Percentiles rank a stretch among this genome's conserved stretches.
Conservation (phyloP, 2,888 invertebrate genomes). For the Caenorhabditis doughertyi region DNA sequence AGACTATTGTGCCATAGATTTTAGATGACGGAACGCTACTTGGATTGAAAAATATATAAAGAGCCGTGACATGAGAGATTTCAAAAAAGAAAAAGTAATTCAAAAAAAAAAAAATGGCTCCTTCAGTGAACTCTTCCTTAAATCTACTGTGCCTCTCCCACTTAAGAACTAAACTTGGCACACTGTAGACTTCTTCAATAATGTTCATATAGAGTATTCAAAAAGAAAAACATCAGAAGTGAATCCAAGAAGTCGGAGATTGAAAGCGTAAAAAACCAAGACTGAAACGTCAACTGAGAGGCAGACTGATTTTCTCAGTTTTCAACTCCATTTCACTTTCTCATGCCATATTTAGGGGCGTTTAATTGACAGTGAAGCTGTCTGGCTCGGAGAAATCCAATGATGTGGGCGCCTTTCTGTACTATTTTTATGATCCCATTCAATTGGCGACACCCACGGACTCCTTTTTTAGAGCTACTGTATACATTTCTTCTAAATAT, state of each 20-base stretch:
- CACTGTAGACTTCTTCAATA: too few relatives aligned
- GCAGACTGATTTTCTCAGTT: conserved; percentile 18
- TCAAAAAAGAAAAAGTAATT: too few relatives aligned
- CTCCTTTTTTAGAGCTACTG: neutral
- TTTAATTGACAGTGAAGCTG: conserved; percentile 16
- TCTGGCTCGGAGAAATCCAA: neutral
- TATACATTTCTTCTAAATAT: neutral
- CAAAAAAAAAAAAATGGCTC: too few relatives aligned
- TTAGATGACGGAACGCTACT: too few relatives aligned
- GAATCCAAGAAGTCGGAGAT: neutral
- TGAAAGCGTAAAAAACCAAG: neutral
- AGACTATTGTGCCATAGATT: too few relatives aligned
- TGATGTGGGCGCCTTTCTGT: conserved; percentile 6
- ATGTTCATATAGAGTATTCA: too few relatives aligned
- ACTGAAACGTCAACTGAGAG: conserved; percentile 3
- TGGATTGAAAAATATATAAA: too few relatives aligned
- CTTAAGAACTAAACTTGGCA: too few relatives aligned
- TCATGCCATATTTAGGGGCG: conserved; percentile 22
- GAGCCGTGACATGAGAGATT: too few relatives aligned
- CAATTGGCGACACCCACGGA: conserved; percentile 1
- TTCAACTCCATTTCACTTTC: conserved; percentile 30
- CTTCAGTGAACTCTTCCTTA: too few relatives aligned
- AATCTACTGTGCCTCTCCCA: too few relatives aligned
- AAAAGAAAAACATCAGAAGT: neutral
- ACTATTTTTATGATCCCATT: conserved; percentile 31